phyloP scores from a whole-genome alignment of 2,888 invertebrate species.

The Limnephilus auricula region DNA sequence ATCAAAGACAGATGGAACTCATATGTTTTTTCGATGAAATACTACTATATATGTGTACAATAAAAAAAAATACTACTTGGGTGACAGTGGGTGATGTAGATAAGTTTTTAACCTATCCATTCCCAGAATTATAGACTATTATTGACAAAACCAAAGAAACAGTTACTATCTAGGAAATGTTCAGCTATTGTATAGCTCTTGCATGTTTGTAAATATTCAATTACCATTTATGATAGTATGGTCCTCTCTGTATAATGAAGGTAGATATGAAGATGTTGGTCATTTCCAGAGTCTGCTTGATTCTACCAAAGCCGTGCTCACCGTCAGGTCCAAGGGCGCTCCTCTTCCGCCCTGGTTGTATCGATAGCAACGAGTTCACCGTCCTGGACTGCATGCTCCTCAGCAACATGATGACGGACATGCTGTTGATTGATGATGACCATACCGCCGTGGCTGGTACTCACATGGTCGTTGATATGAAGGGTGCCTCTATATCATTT shows the following conservation, averaged over 20 bases:
- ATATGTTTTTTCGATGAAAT: too few species aligned
- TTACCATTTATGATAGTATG: neutral
- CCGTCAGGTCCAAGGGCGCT: constrained; percentile 73
- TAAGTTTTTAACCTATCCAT: neutral
- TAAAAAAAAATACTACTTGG: too few species aligned
- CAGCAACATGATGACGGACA: constrained; percentile 70
- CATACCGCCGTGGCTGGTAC: constrained; percentile 73
- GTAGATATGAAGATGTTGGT: neutral
- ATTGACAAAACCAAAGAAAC: too few species aligned
- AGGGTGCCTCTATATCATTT: constrained; percentile 72
- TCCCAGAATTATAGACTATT: too few species aligned
- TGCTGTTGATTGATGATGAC: constrained; percentile 77
- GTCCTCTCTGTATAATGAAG: neutral
- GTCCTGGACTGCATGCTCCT: constrained; percentile 70
- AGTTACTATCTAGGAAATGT: too few species aligned
- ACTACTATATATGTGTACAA: too few species aligned
- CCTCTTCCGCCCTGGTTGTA: constrained; percentile 76
- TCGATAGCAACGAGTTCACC: constrained; percentile 72
- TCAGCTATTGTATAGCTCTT: too few species aligned
- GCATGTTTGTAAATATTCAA: too few species aligned
- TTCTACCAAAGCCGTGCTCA: constrained; percentile 70
- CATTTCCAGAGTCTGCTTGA: constrained; percentile 5
- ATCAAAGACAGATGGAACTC: too few species aligned
- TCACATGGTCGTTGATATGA: constrained; percentile 75
- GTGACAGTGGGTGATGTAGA: too few species aligned